phyloP scores from a whole-genome alignment of 2,113 vertebrate species.

The Lophura nycthemera region DNA sequence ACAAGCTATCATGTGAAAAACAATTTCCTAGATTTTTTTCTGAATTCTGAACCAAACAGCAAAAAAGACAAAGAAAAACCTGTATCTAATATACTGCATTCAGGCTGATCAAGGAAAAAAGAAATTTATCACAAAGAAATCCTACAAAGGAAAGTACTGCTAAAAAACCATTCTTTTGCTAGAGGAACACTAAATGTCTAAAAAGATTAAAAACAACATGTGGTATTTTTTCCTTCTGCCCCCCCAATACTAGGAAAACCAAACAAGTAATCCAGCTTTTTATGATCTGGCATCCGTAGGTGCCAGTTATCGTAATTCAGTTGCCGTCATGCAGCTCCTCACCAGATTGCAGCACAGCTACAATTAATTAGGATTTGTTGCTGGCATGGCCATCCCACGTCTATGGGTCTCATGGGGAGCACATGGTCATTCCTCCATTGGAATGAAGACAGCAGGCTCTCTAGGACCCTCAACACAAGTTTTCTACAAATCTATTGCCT shows the following conservation, averaged over 20 bases:
- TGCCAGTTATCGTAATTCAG: slow-evolving; percentile 38
- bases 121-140: neutral
- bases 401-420: neutral
- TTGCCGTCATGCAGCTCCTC: slow-evolving; percentile 15
- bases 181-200: slow-evolving; percentile 14
- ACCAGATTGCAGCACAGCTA: slow-evolving; percentile 39
- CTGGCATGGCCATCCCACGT: neutral
- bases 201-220: slow-evolving; percentile 55
- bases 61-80: neutral
- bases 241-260: neutral
- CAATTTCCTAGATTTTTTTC: neutral
- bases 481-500: neutral
- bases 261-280: slow-evolving; percentile 19
- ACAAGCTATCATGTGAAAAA: neutral
- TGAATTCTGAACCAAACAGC: slow-evolving; percentile 1
- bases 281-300: neutral
- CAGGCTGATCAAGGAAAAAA: neutral
- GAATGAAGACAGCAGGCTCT: neutral
- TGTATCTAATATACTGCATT: neutral
- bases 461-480: neutral
- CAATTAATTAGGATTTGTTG: slow-evolving; percentile 52
- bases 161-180: neutral
- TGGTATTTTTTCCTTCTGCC: slow-evolving; percentile 28
- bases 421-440: neutral
- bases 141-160: neutral